These are phyloP conservation scores for Dreissena polymorpha DNA, from an alignment of 1,140 invertebrate genomes.

Conservation along the genomic window DNA sequence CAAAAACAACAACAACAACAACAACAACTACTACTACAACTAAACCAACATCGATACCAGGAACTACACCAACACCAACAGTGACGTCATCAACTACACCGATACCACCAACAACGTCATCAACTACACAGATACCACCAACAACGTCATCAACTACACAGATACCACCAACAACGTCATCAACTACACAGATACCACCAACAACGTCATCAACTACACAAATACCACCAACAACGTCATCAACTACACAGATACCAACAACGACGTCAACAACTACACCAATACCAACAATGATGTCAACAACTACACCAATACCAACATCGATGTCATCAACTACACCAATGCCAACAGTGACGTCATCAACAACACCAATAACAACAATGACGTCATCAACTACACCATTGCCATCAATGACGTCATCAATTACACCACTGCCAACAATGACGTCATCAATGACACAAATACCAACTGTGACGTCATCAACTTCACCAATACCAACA, in stretches of 20 bases:
- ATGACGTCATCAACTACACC: background rate
- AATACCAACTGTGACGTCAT: background rate
- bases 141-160: too few relatives aligned
- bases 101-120: background rate
- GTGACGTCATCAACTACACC: background rate
- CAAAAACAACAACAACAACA: background rate
- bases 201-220: too few relatives aligned
- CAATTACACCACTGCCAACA: background rate
- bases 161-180: too few relatives aligned
- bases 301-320: background rate
- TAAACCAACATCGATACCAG: background rate
- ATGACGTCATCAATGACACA: background rate
- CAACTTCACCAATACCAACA: background rate
- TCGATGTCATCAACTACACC: background rate
- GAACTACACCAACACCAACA: background rate
- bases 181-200: too few relatives aligned
- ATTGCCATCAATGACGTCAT: background rate
- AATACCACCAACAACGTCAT: background rate
- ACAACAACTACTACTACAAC: background rate
- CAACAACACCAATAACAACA: background rate
- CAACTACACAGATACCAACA: background rate
- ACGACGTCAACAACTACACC: background rate
- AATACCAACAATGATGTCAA: background rate
- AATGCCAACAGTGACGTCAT: background rate
- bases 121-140: too few relatives aligned